A percentile compares a stretch with the other conserved stretches of the same genome.
phyloP scores from a whole-genome alignment of 1,140 invertebrate species.

The Andricus grossulariae region DNA sequence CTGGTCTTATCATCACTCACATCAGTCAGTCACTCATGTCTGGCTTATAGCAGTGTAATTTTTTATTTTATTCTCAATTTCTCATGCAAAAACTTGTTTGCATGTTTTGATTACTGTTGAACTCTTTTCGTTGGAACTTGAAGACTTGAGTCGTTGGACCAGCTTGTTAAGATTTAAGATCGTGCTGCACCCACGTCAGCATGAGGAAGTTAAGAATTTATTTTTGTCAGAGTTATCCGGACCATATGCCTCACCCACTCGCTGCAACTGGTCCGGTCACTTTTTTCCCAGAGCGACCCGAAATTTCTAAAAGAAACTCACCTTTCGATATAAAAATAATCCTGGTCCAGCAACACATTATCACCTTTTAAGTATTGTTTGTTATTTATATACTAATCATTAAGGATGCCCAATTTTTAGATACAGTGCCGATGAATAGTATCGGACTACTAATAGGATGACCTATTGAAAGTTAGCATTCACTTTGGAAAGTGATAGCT shows the following conservation, averaged over 20 bases:
- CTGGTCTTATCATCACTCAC: too few species aligned
- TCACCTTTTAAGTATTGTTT: neutral
- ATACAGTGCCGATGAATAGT: too few species aligned
- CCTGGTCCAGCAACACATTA: neutral
- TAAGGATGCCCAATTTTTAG: too few species aligned
- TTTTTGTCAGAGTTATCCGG: conserved; percentile 52
- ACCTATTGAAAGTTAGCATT: too few species aligned
- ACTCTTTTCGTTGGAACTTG: neutral
- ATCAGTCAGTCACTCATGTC: too few species aligned
- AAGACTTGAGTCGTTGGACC: neutral
- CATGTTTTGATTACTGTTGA: neutral
- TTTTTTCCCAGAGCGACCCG: neutral
- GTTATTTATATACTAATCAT: too few species aligned
- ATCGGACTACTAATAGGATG: too few species aligned
- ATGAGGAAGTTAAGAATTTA: conserved; percentile 57
- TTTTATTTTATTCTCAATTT: too few species aligned
- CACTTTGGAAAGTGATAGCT: too few species aligned
- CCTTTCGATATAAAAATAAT: neutral
- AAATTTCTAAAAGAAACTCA: conserved; percentile 26
- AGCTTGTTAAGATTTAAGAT: conserved; percentile 2
- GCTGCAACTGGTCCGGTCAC: conserved; percentile 36
- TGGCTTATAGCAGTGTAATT: too few species aligned
- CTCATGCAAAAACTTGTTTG: neutral
- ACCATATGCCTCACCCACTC: conserved; percentile 43
- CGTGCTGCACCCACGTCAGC: conserved; percentile 40